phyloP scores from a whole-genome alignment of 2,797 vertebrate genomes.

The Chromobotia macracanthus region DNA sequence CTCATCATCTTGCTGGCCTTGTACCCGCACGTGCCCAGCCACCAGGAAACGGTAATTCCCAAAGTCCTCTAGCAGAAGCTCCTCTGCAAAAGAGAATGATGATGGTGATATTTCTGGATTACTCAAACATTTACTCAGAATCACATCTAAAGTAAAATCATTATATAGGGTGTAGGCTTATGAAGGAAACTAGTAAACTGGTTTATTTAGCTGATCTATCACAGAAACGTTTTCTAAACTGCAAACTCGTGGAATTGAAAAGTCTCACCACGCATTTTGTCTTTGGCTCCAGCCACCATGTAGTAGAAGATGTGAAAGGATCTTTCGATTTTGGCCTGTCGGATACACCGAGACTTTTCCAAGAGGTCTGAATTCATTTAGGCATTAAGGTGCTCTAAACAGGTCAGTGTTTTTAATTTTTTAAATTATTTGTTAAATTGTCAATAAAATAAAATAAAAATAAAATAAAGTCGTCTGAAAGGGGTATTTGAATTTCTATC shows the following conservation, averaged over 20 bases:
- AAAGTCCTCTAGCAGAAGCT: constrained; percentile 90
- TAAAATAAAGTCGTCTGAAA: not conserved
- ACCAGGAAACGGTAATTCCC: constrained; percentile 89
- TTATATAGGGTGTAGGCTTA: not conserved
- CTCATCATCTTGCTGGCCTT: constrained; percentile 89
- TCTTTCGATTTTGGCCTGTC: constrained; percentile 92
- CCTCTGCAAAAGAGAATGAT: constrained; percentile 72
- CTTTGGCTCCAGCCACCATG: constrained; percentile 88
- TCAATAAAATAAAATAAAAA: not conserved
- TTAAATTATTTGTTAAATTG: not conserved
- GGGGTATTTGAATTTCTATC: not conserved
- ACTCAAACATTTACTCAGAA: not conserved
- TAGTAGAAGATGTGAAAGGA: constrained; percentile 98
- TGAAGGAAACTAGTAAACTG: not conserved
- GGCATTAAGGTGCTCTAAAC: constrained; percentile 64
- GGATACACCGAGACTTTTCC: constrained; percentile 95
- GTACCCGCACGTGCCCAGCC: constrained; percentile 85
- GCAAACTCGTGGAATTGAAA: not conserved
- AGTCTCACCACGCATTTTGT: constrained; percentile 77
- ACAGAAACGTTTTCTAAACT: not conserved
- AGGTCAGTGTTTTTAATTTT: not conserved
- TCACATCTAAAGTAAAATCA: no score
- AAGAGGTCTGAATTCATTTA: constrained; percentile 84
- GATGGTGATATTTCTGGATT: not conserved
- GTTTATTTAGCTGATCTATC: not conserved